Evolutionary conservation across 2,888 invertebrate species (phyloP), one percentile per base, ranked within the genome.

Genomic region (Timema cristinae): DNA sequence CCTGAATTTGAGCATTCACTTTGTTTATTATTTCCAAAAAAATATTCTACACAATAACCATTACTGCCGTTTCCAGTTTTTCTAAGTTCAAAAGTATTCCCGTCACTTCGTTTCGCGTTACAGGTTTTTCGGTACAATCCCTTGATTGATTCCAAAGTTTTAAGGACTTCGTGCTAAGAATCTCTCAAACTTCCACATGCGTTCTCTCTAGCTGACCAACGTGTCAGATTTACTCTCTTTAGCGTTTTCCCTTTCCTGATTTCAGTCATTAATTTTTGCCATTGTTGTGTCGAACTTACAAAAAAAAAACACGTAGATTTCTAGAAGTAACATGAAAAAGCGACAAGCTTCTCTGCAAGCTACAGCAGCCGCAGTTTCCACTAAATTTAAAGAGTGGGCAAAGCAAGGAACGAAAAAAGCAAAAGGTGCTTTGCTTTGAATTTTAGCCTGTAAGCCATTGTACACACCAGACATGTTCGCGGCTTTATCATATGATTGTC

Each of bases 191-290:
- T 52, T 52, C 52, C 11, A 52, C 52, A 52, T 52, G 52, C 52
- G 52, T 52, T 11, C 52, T 52, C 52, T 52, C 52, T 52, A 52
- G 11, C 52, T 52, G 52, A 52, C 52, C 52, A 52, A 52, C 11
- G 52, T 52, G 52, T 52, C 52, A 52, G 52, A 52, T 52, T 52
- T 52, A 52, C 52, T 52, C 52, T 52, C 52, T 52, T 52, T 52
- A 52, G 52, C 52, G 9, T 52, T 52, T 52, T 52, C 52, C 11
- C 11, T 52, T 52, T n/a, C n/a, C n/a, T n/a, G n/a, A n/a, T n/a
- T n/a, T n/a, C n/a, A n/a, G n/a, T n/a, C n/a, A n/a, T n/a, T 52
- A 52, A 52, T 52, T 52, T 52, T 52, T 52, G 9, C 52, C 52
- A 52, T 9, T 11, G 52, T 52, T 52, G 52, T 52, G 52, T 52